A percentile compares a stretch with the other conserved stretches of the same genome.
These are phyloP conservation scores for Oreonectes daqikongensis DNA, from an alignment of 2,797 vertebrate species.

Conservation along the genomic window DNA sequence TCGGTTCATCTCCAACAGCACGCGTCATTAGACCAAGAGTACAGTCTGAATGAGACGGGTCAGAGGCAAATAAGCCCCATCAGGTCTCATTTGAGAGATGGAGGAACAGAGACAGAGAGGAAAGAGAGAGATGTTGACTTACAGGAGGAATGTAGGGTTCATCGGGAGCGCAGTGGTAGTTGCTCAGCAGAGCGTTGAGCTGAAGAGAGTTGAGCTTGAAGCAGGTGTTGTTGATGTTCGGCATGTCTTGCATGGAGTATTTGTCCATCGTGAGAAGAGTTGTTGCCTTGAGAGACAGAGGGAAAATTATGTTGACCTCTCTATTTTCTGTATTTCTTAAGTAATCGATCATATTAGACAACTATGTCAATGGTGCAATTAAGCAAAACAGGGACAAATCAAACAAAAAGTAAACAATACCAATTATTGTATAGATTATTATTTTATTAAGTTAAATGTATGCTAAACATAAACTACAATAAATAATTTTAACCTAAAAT, in stretches of 20 bases:
- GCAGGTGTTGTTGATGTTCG: slow-evolving; percentile 95
- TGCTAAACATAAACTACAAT: too few species aligned
- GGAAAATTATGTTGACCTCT: not conserved
- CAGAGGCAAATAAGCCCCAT: not conserved
- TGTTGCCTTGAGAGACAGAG: slow-evolving; percentile 82
- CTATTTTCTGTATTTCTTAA: too few species aligned
- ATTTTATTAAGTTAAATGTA: too few species aligned
- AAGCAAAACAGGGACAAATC: too few species aligned
- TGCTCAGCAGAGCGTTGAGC: slow-evolving; percentile 91
- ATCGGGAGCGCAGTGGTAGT: slow-evolving; percentile 96
- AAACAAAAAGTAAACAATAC: too few species aligned
- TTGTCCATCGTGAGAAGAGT: slow-evolving; percentile 98
- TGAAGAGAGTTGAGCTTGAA: slow-evolving; percentile 98
- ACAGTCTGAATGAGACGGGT: too few species aligned
- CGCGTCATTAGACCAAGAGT: too few species aligned
- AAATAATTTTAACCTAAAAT: too few species aligned
- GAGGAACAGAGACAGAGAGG: not conserved
- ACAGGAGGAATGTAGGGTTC: slow-evolving; percentile 96
- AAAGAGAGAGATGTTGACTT: slow-evolving; percentile 58
- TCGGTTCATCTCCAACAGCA: slow-evolving; percentile 3
- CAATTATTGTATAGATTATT: too few species aligned
- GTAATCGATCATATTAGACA: too few species aligned
- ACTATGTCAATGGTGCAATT: too few species aligned
- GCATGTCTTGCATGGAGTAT: slow-evolving; percentile 91
- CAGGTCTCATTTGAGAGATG: not conserved